These are phyloP conservation scores for Mustelus asterias DNA, from an alignment of 2,113 vertebrate species.

Conservation along the genomic window DNA sequence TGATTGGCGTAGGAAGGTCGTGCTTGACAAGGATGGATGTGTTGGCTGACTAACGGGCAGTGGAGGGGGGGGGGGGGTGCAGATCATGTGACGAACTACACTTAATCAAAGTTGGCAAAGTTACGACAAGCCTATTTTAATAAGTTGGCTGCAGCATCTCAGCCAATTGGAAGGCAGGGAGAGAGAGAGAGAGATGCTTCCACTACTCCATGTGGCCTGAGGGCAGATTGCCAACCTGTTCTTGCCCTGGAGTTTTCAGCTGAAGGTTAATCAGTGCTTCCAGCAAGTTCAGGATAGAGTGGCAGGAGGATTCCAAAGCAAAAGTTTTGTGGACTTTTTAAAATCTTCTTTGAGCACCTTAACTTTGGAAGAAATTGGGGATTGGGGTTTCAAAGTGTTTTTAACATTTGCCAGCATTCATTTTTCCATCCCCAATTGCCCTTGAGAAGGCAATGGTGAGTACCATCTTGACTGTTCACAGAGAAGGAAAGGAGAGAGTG, in stretches of 20 bases:
- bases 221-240: background rate
- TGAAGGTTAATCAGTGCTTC: background rate
- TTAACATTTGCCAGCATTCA: no score
- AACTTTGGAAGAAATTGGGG: background rate
- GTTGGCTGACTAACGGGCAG: no score
- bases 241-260: background rate
- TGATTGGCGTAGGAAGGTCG: no score
- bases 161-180: background rate
- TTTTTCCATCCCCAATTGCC: no score
- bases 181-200: background rate
- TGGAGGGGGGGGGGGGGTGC: no score
- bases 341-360: background rate
- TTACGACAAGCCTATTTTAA: background rate
- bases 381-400: background rate
- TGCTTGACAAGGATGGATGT: no score
- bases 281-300: background rate
- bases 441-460: no score
- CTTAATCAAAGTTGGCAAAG: no score
- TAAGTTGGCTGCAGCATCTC: background rate
- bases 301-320: background rate
- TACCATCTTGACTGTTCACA: no score
- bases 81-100: no score
- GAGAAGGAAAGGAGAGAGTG: no score
- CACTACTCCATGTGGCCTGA: background rate
- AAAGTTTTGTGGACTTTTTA: background rate